Conservation (phyloP, 1,140 invertebrate genomes). For the Atta texana region DNA sequence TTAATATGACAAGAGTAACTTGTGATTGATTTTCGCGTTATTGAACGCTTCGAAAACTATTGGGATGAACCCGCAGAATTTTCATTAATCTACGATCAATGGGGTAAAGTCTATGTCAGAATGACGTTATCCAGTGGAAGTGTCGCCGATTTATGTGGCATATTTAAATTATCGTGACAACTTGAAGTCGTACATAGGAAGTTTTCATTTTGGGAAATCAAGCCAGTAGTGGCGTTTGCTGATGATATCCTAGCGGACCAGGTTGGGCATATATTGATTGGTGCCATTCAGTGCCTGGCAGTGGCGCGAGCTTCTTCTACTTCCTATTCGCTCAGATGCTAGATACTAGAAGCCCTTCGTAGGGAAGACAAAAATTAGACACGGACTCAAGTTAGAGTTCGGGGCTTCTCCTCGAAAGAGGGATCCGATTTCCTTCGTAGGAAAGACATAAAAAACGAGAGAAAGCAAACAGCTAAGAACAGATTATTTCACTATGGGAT, state of each 20-base stretch:
- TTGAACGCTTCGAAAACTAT: background rate
- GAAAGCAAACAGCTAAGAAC: background rate
- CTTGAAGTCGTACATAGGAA: background rate
- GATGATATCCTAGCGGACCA: constrained; percentile 55
- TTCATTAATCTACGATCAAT: background rate
- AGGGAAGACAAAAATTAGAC: constrained; percentile 20
- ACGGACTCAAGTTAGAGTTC: background rate
- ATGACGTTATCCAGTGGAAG: background rate
- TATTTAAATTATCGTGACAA: constrained; percentile 22
- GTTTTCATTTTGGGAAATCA: constrained; percentile 38
- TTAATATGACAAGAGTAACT: background rate
- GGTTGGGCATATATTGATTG: constrained; percentile 80
- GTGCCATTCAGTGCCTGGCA: constrained; percentile 83
- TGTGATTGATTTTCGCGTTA: background rate
- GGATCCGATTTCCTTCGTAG: background rate
- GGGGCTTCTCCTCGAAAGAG: background rate
- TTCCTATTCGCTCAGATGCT: constrained; percentile 51
- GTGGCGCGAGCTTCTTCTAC: constrained; percentile 73
- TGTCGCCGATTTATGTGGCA: constrained; percentile 4
- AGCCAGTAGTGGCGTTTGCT: constrained; percentile 12
- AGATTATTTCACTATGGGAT: background rate
- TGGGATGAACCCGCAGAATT: constrained; percentile 8
- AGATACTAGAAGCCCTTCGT: constrained; percentile 32
- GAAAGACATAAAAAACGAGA: background rate
- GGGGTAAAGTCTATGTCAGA: background rate